These are phyloP conservation scores for Cryptocephalus moraei DNA, from an alignment of 2,888 invertebrate species.

Conservation along the genomic window DNA sequence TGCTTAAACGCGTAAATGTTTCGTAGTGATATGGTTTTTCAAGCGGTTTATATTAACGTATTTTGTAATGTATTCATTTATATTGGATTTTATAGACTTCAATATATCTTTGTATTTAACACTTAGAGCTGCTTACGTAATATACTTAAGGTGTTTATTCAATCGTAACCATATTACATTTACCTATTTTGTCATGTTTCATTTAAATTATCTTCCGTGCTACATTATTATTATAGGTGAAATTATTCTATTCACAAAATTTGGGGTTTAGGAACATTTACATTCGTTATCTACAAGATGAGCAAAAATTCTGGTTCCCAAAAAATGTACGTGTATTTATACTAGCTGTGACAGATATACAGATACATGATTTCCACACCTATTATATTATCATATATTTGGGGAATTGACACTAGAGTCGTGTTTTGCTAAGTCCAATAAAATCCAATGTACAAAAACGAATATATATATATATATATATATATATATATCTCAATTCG, in stretches of 20 bases:
- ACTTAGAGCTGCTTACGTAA: too few species aligned
- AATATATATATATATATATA: not conserved
- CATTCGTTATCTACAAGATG: slow-evolving; percentile 30
- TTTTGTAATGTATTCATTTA: not conserved
- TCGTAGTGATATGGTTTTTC: too few species aligned
- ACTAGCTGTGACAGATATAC: slow-evolving; percentile 30
- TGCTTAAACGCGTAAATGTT: too few species aligned
- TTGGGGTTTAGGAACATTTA: slow-evolving; percentile 7
- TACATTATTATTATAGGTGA: not conserved
- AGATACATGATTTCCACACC: slow-evolving; percentile 6
- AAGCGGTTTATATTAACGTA: not conserved
- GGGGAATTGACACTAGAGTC: slow-evolving; percentile 33
- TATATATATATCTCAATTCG: too few species aligned
- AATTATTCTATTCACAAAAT: not conserved
- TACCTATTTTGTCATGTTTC: too few species aligned
- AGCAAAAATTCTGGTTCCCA: slow-evolving; percentile 37
- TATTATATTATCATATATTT: slow-evolving; percentile 6
- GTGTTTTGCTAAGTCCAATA: slow-evolving; percentile 32
- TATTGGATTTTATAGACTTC: slow-evolving; percentile 25
- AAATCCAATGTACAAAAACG: slow-evolving; percentile 30
- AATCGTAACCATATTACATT: too few species aligned
- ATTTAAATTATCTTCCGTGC: not conserved
- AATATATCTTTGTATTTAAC: too few species aligned
- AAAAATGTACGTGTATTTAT: slow-evolving; percentile 30
- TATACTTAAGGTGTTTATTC: too few species aligned